Base-by-base conservation (phyloP, 2,888 invertebrate species). In the Homarus gammarus region DNA sequence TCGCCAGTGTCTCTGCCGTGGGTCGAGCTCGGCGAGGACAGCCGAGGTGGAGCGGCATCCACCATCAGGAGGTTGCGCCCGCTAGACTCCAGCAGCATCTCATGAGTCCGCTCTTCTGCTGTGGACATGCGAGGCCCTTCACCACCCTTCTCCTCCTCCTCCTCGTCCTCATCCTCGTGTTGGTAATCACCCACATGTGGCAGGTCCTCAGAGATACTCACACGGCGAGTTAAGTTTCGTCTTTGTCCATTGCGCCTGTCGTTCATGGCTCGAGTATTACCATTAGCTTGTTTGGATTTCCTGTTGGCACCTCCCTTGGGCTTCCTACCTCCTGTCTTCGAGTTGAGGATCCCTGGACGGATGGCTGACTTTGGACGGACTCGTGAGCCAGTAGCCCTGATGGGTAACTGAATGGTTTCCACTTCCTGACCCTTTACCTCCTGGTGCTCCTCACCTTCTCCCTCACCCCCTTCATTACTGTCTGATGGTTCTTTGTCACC, bases 1-100 rank as follows among this genome's bases (percentile, higher is more conserved):
- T 89, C 85, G 72, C 89, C 85, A 64, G 89, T 89, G 85, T 89
- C 89, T 49, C 89, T 84, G 84, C 85, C 89, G 73, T 89, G 85
- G 22, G 85, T 89, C 27, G 79, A 72, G 73, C 84, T 85, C 22
- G 89, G 81, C 64, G 85, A 85, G 61, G 84, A 79, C 40, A 84
- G 84, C 49, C 70, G 56, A 33, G 84, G 85, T 22, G 78, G 44
- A 22, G 81, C 84, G n/a, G 61, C 89, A 36, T 79, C 84, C 89
- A 89, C 89, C 84, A 56, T 78, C 84, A 89, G 73, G 85, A 81
- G 85, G 81, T 91, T 89, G 73, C 91, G 88, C 40, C 89, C 89
- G 40, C 85, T 91, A 6, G 89, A 75, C 51, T 81, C 77, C 68
- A 91, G 77, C 56, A 84, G 68, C 78, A 87, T 70, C 81, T 85